Evolutionary conservation across 1,140 invertebrate genomes (phyloP), one percentile per base, ranked within the genome.

Genomic region (Philotrypesis tridentata): DNA sequence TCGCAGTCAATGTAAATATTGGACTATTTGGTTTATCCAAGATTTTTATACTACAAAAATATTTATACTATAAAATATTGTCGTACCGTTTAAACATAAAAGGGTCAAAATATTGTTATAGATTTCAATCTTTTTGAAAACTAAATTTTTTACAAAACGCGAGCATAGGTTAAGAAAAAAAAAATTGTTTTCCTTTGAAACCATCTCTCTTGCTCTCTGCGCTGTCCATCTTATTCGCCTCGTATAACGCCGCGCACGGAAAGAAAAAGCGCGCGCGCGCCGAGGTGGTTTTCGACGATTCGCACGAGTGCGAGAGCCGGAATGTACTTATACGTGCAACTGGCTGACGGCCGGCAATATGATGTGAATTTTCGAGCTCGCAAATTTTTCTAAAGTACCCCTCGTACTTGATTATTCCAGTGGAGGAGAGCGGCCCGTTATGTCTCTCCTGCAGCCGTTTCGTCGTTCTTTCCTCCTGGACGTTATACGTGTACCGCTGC

Each of bases 221-320:
- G 33, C 67, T 70, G 85, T 84, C 81, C 72, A 80, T 86, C 85
- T 79, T 85, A 86, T 84, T 84, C 84, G 73, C 48, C 48, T 75
- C 73, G 73, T 75, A 75, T 5, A 9, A 37, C 33, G 9, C 8
- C n/a, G n/a, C n/a, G 29, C 8, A 12, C 65, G 29, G 17, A 25
- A 11, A 61, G 27, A 25, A 40, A 63, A 61, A 60, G 29, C 3
- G 40, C 31, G 33, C 29, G 12, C 21, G n/a, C n/a, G n/a, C n/a
- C 7, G 29, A 29, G 27, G 48, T 17, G 31, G 7, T 0, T 75
- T 75, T 75, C 12, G 55, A 61, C 73, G 55, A 75, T 75, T 75
- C 73, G 43, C 17, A n/a, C n/a, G n/a, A n/a, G n/a, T 17, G 8
- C 33, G 33, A 37, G 33, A 37, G 33, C 3, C 33, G 9, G 33